phyloP scores from a whole-genome alignment of 1,140 invertebrate species.

The Wiebesia pumilae region DNA sequence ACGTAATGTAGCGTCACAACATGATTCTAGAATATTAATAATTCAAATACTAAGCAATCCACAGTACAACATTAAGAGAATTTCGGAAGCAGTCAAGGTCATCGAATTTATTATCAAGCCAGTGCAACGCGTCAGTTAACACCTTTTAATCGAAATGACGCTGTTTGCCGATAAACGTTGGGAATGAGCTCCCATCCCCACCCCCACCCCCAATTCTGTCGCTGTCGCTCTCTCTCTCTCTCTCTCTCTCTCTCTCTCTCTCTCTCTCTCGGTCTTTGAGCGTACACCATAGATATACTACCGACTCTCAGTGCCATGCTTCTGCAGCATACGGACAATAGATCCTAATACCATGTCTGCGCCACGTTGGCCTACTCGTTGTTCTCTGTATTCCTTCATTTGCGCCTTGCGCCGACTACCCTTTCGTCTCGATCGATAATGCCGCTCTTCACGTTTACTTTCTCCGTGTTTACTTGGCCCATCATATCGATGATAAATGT shows the following conservation, averaged over 20 bases:
- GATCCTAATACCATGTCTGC: constrained; percentile 62
- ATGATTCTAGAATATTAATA: not conserved
- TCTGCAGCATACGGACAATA: constrained; percentile 60
- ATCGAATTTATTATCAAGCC: constrained; percentile 52
- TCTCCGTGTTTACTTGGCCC: constrained; percentile 39
- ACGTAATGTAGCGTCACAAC: not conserved
- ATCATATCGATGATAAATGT: constrained; percentile 42
- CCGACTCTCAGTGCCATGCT: constrained; percentile 51
- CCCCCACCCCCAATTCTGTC: not conserved
- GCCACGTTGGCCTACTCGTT: constrained; percentile 54
- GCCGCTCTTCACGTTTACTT: too few relatives aligned
- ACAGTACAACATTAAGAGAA: not conserved
- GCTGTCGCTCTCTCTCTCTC: too few relatives aligned
- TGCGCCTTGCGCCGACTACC: not conserved
- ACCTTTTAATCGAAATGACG: constrained; percentile 60
- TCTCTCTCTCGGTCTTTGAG: not conserved
- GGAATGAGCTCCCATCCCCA: not conserved
- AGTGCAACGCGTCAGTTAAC: constrained; percentile 58
- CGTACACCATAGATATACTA: constrained; percentile 53
- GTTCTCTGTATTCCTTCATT: constrained; percentile 49
- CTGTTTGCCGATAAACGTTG: constrained; percentile 60
- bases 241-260: not conserved
- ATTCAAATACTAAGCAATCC: too few relatives aligned
- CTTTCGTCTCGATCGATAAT: constrained; percentile 38
- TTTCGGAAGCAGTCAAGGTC: not conserved